phyloP scores from a whole-genome alignment of 2,797 vertebrate genomes.

The Acipenser transmontanus region DNA sequence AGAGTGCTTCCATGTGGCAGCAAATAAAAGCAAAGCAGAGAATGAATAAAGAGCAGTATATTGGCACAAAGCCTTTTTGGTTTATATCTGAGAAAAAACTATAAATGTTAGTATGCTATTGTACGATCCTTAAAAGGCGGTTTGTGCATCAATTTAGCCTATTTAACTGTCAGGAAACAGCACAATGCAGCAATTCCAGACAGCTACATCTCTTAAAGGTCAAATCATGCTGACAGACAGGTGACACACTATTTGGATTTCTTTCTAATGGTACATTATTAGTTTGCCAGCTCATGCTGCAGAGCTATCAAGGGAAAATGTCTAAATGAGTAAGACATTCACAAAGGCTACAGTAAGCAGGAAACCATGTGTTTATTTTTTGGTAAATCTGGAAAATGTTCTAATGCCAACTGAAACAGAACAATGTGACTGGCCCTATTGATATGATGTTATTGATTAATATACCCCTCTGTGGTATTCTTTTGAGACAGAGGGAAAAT shows the following conservation, averaged over 20 bases:
- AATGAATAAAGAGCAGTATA: slow-evolving; percentile 7
- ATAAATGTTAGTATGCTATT: not conserved
- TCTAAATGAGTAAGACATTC: not conserved
- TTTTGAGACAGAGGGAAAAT: too few species aligned
- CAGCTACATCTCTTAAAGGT: slow-evolving; percentile 15
- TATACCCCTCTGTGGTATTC: too few species aligned
- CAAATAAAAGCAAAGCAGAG: not conserved
- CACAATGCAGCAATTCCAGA: not conserved
- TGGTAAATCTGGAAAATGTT: too few species aligned
- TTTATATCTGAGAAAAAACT: slow-evolving; percentile 5
- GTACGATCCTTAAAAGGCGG: not conserved
- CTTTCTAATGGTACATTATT: slow-evolving; percentile 12
- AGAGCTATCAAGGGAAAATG: not conserved
- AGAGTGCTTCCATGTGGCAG: slow-evolving; percentile 10
- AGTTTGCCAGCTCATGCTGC: slow-evolving; percentile 5
- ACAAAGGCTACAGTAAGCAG: not conserved
- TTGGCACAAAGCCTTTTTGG: slow-evolving; percentile 2
- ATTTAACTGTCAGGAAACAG: slow-evolving; percentile 9
- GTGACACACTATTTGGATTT: slow-evolving; percentile 14
- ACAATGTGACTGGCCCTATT: too few species aligned
- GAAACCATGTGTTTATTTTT: not conserved
- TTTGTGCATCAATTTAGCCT: not conserved
- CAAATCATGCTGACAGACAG: slow-evolving; percentile 14
- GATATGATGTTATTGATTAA: too few species aligned
- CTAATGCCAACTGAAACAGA: too few species aligned